A percentile compares a stretch with the other conserved stretches of the same genome.
Evolutionary conservation across 1,140 invertebrate genomes (phyloP).

Genomic region (Nephotettix cincticeps): DNA sequence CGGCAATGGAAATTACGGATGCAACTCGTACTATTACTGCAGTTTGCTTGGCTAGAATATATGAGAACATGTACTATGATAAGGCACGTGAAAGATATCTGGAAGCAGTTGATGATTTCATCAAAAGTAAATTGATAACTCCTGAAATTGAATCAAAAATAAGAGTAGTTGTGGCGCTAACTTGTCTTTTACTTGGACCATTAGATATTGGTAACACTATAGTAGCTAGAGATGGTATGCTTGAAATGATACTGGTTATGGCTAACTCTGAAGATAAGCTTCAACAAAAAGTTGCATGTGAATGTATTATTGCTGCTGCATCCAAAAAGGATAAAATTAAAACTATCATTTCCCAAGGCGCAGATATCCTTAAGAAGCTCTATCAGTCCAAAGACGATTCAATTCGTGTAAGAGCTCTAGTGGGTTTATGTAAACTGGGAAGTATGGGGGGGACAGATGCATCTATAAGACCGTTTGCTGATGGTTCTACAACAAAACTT

Average conservation of each 20-base stretch:
- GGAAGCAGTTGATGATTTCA: constrained; percentile 80
- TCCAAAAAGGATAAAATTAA: constrained; percentile 97
- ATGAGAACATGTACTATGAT: constrained; percentile 95
- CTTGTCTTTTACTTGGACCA: constrained; percentile 86
- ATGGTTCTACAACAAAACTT: constrained; percentile 91
- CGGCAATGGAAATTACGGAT: constrained; percentile 82
- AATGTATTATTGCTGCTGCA: constrained; percentile 94
- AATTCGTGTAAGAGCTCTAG: constrained; percentile 85
- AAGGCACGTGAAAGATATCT: constrained; percentile 73
- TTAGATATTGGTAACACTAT: constrained; percentile 92
- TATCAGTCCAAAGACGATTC: constrained; percentile 90
- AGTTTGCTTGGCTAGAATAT: constrained; percentile 83
- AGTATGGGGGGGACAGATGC: constrained; percentile 96
- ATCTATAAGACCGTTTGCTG: constrained; percentile 89
- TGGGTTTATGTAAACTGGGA: constrained; percentile 96
- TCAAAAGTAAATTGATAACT: constrained; percentile 81
- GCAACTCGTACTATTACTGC: constrained; percentile 86
- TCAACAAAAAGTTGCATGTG: constrained; percentile 92
- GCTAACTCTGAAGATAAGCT: constrained; percentile 80
- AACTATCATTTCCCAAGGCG: constrained; percentile 86
- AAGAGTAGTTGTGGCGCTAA: constrained; percentile 83
- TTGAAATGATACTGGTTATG: constrained; percentile 97
- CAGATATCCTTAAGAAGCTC: constrained; percentile 91
- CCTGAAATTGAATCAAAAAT: constrained; percentile 92
- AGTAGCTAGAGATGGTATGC: constrained; percentile 87